These are phyloP conservation scores for Erinaceus europaeus DNA, from an alignment of 2,113 vertebrate genomes.

Conservation along the genomic window DNA sequence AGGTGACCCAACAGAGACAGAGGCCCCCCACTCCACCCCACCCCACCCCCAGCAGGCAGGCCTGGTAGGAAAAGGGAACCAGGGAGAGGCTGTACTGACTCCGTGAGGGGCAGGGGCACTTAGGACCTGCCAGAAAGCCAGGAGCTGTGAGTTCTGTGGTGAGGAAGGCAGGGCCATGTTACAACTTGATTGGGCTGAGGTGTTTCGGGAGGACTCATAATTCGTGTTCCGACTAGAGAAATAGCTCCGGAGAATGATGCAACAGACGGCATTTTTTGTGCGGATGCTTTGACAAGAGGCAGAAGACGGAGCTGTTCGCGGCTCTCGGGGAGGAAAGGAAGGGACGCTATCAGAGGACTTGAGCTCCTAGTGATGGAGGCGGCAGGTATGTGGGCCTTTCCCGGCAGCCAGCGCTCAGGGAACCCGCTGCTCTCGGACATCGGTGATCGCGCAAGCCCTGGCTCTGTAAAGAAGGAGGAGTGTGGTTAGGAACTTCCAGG, in stretches of 20 bases:
- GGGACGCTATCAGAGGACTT: background rate
- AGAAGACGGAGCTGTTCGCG: background rate
- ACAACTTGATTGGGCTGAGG: slow-evolving; percentile 70
- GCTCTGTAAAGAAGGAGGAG: slow-evolving; percentile 11
- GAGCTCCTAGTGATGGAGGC: background rate
- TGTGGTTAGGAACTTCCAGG: background rate
- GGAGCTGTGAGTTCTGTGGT: background rate
- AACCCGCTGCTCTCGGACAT: background rate
- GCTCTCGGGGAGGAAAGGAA: background rate
- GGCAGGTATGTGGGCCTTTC: background rate
- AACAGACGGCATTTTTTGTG: slow-evolving; percentile 49
- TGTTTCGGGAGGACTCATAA: slow-evolving; percentile 47
- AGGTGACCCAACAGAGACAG: background rate
- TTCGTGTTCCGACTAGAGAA: slow-evolving; percentile 69
- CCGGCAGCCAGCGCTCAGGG: background rate
- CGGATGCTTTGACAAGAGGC: slow-evolving; percentile 21
- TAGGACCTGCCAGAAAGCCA: too few species aligned
- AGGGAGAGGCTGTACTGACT: too few species aligned
- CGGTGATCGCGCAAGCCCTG: background rate
- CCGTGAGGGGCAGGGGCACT: too few species aligned
- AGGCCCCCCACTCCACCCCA: too few species aligned
- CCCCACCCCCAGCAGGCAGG: background rate
- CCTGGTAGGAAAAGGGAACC: too few species aligned
- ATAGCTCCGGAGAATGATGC: slow-evolving; percentile 48
- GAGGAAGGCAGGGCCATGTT: slow-evolving; percentile 50